Conservation (phyloP, 2,888 invertebrate species). For the Chloromyia formosa region DNA sequence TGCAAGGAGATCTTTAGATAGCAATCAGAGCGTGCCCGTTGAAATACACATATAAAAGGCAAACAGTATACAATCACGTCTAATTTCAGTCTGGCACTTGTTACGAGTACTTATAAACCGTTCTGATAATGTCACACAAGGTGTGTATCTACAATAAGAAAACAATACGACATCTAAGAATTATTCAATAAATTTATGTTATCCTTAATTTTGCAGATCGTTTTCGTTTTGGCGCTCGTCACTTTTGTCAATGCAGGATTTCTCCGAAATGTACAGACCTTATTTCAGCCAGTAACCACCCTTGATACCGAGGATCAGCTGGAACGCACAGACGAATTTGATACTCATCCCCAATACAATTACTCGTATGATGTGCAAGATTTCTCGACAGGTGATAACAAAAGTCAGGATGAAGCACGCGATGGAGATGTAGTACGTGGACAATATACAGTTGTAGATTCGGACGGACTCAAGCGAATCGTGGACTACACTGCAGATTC, state of each 20-base stretch:
- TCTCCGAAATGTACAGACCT: slow-evolving; percentile 41
- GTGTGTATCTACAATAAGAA: not conserved
- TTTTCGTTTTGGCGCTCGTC: slow-evolving; percentile 55
- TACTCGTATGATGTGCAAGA: slow-evolving; percentile 63
- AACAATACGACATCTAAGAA: not conserved
- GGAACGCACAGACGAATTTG: slow-evolving; percentile 53
- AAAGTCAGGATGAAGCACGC: slow-evolving; percentile 68
- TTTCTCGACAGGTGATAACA: slow-evolving; percentile 61
- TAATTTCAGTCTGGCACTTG: not conserved
- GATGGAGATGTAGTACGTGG: slow-evolving; percentile 68
- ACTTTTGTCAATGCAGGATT: slow-evolving; percentile 56
- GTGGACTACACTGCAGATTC: slow-evolving; percentile 66
- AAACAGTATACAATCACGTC: not conserved
- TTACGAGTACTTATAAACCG: not conserved
- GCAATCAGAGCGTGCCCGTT: not conserved
- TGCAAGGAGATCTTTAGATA: not conserved
- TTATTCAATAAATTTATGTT: slow-evolving; percentile 55
- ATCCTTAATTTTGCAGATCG: slow-evolving; percentile 55
- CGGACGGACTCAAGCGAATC: slow-evolving; percentile 69
- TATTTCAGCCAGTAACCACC: slow-evolving; percentile 24
- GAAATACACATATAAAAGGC: not conserved
- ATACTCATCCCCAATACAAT: slow-evolving; percentile 59
- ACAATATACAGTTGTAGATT: slow-evolving; percentile 62
- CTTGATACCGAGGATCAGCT: slow-evolving; percentile 49
- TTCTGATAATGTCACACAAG: slow-evolving; percentile 8